These are phyloP conservation scores for Setophaga kirtlandii DNA, from an alignment of 2,113 vertebrate species.

Conservation along the genomic window DNA sequence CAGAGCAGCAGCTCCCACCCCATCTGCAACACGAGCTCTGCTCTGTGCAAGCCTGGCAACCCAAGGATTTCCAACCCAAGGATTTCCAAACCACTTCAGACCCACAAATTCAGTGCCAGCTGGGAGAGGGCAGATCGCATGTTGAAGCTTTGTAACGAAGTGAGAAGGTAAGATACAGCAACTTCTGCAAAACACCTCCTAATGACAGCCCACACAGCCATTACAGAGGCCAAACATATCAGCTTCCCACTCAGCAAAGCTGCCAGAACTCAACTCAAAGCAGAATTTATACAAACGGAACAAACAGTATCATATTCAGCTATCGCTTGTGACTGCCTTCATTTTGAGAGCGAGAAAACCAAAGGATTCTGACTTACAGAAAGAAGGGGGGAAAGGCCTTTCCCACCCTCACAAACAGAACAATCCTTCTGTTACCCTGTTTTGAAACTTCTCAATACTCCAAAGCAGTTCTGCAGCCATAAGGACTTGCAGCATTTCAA, in stretches of 20 bases:
- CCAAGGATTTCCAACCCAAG: background rate
- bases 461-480: background rate
- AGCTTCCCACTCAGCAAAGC: slow-evolving; percentile 68
- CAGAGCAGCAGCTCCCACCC: background rate
- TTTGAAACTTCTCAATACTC: background rate
- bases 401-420: slow-evolving; percentile 1
- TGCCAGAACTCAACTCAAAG: slow-evolving; percentile 59
- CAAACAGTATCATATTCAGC: slow-evolving; percentile 57
- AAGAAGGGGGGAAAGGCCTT: background rate
- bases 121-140: slow-evolving; percentile 56
- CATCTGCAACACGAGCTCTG: background rate
- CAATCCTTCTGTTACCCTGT: background rate
- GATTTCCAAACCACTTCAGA: slow-evolving; percentile 25
- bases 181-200: slow-evolving; percentile 66
- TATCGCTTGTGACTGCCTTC: slow-evolving; percentile 23
- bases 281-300: slow-evolving; percentile 60
- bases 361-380: background rate
- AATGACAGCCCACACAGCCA: slow-evolving; percentile 68
- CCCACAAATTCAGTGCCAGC: slow-evolving; percentile 40
- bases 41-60: slow-evolving; percentile 20
- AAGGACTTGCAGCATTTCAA: background rate
- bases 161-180: slow-evolving; percentile 66
- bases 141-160: slow-evolving; percentile 46
- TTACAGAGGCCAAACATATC: slow-evolving; percentile 69
- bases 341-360: slow-evolving; percentile 1